phyloP scores from a whole-genome alignment of 2,113 vertebrate genomes.

The Paramormyrops kingsleyae region DNA sequence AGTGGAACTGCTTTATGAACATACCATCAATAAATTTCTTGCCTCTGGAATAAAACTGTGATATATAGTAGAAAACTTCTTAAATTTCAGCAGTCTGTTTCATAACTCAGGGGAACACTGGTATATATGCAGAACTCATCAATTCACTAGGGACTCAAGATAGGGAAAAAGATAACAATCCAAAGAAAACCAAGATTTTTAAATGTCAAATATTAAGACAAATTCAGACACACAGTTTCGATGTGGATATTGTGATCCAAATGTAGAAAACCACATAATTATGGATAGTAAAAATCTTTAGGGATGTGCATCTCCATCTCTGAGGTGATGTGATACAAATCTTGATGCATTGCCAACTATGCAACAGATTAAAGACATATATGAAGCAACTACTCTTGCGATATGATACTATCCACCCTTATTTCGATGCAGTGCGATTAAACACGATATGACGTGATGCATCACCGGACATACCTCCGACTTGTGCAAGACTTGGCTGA shows the following conservation, averaged over 20 bases:
- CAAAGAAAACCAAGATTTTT: neutral
- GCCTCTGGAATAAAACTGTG: neutral
- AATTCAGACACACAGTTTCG: neutral
- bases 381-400: neutral
- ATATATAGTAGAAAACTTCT: constrained; percentile 2
- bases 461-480: neutral
- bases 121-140: neutral
- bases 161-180: neutral
- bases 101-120: neutral
- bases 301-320: neutral
- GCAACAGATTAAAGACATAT: neutral
- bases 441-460: neutral
- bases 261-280: neutral
- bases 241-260: neutral
- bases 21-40: neutral
- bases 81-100: neutral
- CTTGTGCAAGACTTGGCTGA: neutral
- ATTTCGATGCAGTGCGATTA: neutral
- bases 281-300: neutral
- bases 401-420: neutral
- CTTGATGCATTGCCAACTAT: neutral
- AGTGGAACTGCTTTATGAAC: neutral
- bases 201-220: neutral
- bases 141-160: neutral
- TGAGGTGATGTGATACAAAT: neutral